Percentiles rank a stretch among this genome's conserved stretches.
Evolutionary conservation across 1,140 invertebrate genomes (phyloP).

Genomic region (Globodera rostochiensis): DNA sequence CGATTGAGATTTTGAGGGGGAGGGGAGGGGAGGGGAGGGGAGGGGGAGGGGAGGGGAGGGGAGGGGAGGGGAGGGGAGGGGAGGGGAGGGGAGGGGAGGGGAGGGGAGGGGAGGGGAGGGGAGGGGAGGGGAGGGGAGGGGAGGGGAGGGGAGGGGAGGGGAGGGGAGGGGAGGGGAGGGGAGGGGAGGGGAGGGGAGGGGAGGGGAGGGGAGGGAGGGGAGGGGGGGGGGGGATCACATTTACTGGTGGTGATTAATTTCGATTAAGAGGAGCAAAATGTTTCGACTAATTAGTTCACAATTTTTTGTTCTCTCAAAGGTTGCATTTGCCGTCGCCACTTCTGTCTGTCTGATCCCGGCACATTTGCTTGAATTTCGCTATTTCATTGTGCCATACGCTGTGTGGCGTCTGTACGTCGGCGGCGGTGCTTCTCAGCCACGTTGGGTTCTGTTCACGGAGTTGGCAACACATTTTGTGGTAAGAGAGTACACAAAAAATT

Average conservation of each 20-base stretch:
- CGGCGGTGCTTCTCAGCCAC: not conserved
- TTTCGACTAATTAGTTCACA: not conserved
- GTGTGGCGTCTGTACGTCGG: slow-evolving; percentile 72
- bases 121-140: too few relatives aligned
- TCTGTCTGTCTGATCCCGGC: slow-evolving; percentile 77
- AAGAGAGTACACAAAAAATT: not conserved
- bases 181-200: too few relatives aligned
- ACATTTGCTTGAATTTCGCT: slow-evolving; percentile 84
- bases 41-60: too few relatives aligned
- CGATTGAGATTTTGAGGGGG: too few relatives aligned
- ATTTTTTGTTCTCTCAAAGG: not conserved
- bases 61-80: too few relatives aligned
- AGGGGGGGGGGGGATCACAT: too few relatives aligned
- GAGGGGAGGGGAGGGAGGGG: too few relatives aligned
- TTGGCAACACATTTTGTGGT: slow-evolving; percentile 25
- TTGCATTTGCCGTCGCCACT: slow-evolving; percentile 71
- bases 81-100: too few relatives aligned
- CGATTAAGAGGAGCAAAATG: not conserved
- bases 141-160: too few relatives aligned
- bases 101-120: too few relatives aligned
- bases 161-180: too few relatives aligned
- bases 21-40: too few relatives aligned
- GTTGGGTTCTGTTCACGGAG: slow-evolving; percentile 64
- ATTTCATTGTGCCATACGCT: slow-evolving; percentile 89
- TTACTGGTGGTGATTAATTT: not conserved